Evolutionary conservation across 2,113 vertebrate genomes (phyloP), one percentile per base, ranked within the genome.

Genomic region (Bothrops jararaca): DNA sequence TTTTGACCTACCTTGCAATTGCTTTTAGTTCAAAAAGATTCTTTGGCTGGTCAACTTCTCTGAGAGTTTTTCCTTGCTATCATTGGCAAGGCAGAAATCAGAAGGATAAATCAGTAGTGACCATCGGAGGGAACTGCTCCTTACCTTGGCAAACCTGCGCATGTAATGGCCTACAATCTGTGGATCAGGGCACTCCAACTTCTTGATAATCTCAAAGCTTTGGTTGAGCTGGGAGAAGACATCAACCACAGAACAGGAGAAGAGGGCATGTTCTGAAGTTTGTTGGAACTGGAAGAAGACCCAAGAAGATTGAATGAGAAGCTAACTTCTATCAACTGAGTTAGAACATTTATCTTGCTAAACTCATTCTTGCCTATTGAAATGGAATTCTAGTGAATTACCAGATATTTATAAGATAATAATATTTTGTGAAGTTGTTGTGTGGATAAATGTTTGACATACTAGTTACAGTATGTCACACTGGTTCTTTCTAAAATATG

Each of bases 171-270:
- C 99, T 5, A 99, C 99, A 0, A 99, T 99, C 97, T 99, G 98
- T 0, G 99, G 99, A 93, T 99, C 99, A 0, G 99, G 99, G 91
- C 99, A 99, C 97, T 99, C 99, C 0, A 99, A 96, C 94, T 99
- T 99, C 96, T 99, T 98, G 97, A 99, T 99, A 96, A 99, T 99
- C 96, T 99, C 99, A 1, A 99, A 99, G 97, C 99, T 99, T 98
- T 99, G 99, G 97, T 99, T 99, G 95, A 99, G 99, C 96, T 99
- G 99, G 53, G 99, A 99, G 96, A 99, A 99, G 92, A 99, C 99
- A 0, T 99, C 99, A 96, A 99, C 99, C 96, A 99, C 99, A 0
- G 99, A 99, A 96, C 99, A 99, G 93, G 99, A 99, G 97, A 99
- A 99, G 20, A 99, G 98, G 0, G 99, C 99, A 0, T 99, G 99